Percentiles rank a stretch among this genome's conserved stretches.
These are phyloP conservation scores for Chrysochloris asiatica DNA, from an alignment of 2,113 vertebrate species.

Conservation along the genomic window DNA sequence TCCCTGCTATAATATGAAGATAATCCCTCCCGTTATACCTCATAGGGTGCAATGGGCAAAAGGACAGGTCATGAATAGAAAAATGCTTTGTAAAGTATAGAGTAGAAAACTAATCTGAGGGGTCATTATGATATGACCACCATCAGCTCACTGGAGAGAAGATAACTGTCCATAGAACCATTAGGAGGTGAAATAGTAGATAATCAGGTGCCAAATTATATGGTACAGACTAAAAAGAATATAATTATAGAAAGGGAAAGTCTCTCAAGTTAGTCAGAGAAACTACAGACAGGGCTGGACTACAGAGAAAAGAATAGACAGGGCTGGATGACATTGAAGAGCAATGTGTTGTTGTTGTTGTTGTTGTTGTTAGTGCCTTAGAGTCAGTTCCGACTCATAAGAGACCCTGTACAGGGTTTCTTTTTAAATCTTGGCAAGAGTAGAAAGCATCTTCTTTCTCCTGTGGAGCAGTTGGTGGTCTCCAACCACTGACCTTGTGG, in stretches of 20 bases:
- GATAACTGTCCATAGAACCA: conserved; percentile 31
- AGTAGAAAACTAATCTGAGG: conserved; percentile 31
- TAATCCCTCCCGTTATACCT: background rate
- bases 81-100: conserved; percentile 33
- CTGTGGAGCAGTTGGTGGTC: too few species aligned
- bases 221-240: conserved; percentile 36
- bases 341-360: too few species aligned
- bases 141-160: background rate
- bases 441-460: too few species aligned
- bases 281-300: background rate
- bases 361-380: too few species aligned
- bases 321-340: background rate
- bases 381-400: too few species aligned
- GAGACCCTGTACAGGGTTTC: too few species aligned
- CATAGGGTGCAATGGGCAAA: conserved; percentile 30
- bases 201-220: conserved; percentile 44
- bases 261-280: conserved; percentile 18
- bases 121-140: conserved; percentile 28
- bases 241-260: conserved; percentile 13
- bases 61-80: conserved; percentile 32
- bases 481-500: too few species aligned
- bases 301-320: conserved; percentile 2
- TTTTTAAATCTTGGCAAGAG: too few species aligned
- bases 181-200: conserved; percentile 54
- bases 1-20: conserved; percentile 18